Base-by-base conservation (phyloP, 2,888 invertebrate species). In the Protonemura montana region DNA sequence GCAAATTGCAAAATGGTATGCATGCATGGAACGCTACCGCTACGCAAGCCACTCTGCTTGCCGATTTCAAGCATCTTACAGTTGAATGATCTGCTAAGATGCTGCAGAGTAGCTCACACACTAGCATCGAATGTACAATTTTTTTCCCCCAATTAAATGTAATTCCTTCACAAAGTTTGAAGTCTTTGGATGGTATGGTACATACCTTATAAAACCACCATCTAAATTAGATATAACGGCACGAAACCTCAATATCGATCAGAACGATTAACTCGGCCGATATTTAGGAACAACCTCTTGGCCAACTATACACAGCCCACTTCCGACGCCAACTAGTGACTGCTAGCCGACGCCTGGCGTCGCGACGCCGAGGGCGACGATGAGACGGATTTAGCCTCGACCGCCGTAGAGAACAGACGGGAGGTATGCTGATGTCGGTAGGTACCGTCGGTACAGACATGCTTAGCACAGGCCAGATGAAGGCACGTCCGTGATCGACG, bases 341-440 rank as follows among this genome's bases (percentile, higher is more conserved):
- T 81, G 81, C n/a, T 6, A 30, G 28, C n/a, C 81, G 81, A 81
- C 81, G 81, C 29, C 29, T 30, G 81, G 81, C 81, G 81, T 81
- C 81, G 81, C 28, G 81, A 30, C 81, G 81, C 29, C 30, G 81
- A 30, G 81, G 30, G 81, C 30, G 26, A 81, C 5, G 81, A 13
- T 30, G 81, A 21, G 81, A 81, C 81, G 81, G 81, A 81, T 81
- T 29, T 81, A 81, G 81, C 28, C 81, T 30, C 81, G 81, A 81
- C 5, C 78, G 78, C 26, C 78, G 78, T 10, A n/a, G 26, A 27
- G 16, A 27, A 27, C 78, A 27, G 78, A 26, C 78, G 28, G 7
- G 25, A 78, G 5, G 13, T 25, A 78, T 21, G n/a, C 21, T 21
- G 76, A 21, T 21, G 35, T 35, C 35, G 35, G 35, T 35, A 6